A percentile compares a stretch with the other conserved stretches of the same genome.
phyloP scores from a whole-genome alignment of 2,888 invertebrate genomes.

The Epinotia demarniana region DNA sequence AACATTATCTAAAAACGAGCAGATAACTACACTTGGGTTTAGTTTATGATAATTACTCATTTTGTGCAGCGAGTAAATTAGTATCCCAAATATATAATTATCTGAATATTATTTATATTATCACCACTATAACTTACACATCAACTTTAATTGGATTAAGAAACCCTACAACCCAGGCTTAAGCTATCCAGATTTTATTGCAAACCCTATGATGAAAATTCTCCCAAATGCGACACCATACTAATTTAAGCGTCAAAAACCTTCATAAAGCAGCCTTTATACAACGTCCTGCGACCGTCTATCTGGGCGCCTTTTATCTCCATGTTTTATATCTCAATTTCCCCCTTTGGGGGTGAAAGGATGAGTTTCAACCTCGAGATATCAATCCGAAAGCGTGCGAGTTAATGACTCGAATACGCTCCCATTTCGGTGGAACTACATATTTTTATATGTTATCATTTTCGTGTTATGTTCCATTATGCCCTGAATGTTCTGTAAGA shows the following conservation, averaged over 20 bases:
- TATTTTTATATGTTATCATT: slow-evolving; percentile 45
- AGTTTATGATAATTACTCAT: too few species aligned
- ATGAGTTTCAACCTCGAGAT: slow-evolving; percentile 58
- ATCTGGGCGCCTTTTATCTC: slow-evolving; percentile 58
- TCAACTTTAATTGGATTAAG: not conserved
- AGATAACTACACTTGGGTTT: too few species aligned
- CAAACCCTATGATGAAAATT: not conserved
- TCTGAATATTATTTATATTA: not conserved
- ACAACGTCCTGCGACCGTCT: slow-evolving; percentile 14
- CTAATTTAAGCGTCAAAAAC: slow-evolving; percentile 28
- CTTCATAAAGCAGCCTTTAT: slow-evolving; percentile 32
- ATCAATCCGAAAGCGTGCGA: slow-evolving; percentile 62
- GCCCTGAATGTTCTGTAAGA: slow-evolving; percentile 22
- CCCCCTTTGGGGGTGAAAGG: slow-evolving; percentile 56
- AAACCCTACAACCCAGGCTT: not conserved
- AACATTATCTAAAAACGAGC: too few species aligned
- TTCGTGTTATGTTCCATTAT: slow-evolving; percentile 36
- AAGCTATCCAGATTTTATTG: not conserved
- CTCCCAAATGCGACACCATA: not conserved
- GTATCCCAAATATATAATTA: too few species aligned
- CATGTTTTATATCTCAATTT: slow-evolving; percentile 74
- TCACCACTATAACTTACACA: not conserved
- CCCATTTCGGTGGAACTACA: slow-evolving; percentile 43
- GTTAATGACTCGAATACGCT: slow-evolving; percentile 58
- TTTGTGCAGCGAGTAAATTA: too few species aligned